These are phyloP conservation scores for Hycleus phaleratus DNA, from an alignment of 1,140 invertebrate species.

Conservation along the genomic window DNA sequence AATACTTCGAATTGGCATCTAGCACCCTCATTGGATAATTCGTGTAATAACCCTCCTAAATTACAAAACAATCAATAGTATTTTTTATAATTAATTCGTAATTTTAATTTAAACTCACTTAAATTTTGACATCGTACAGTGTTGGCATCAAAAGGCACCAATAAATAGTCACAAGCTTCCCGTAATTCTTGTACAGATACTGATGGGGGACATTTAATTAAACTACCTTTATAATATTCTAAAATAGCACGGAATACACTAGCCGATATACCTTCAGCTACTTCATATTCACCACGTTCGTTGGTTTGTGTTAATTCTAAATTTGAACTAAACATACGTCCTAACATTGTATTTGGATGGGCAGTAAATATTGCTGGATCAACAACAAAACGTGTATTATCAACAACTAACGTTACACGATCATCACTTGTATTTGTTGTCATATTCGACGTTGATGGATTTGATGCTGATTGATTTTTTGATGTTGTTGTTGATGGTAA, in stretches of 20 bases:
- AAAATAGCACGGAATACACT: slow-evolving; percentile 92
- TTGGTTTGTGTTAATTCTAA: slow-evolving; percentile 90
- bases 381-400: slow-evolving; percentile 84
- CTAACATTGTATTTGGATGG: slow-evolving; percentile 89
- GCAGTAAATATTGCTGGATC: slow-evolving; percentile 86
- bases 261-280: slow-evolving; percentile 96
- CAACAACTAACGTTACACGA: slow-evolving; percentile 83
- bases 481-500: slow-evolving; percentile 23
- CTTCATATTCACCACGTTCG: slow-evolving; percentile 93
- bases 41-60: slow-evolving; percentile 88
- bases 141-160: slow-evolving; percentile 94
- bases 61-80: background rate
- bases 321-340: slow-evolving; percentile 94
- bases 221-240: slow-evolving; percentile 89
- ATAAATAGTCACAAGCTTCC: slow-evolving; percentile 97
- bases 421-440: slow-evolving; percentile 51
- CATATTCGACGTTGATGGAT: slow-evolving; percentile 26
- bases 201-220: slow-evolving; percentile 77
- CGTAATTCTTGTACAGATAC: slow-evolving; percentile 88
- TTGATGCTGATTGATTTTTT: slow-evolving; percentile 9
- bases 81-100: slow-evolving; percentile 10
- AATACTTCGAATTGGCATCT: slow-evolving; percentile 94
- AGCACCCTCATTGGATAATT: slow-evolving; percentile 97
- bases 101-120: slow-evolving; percentile 46
- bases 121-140: slow-evolving; percentile 95